Evolutionary conservation across 1,140 invertebrate species (phyloP), one percentile per base, ranked within the genome.

Genomic region (Rhagoletis zephyria): DNA sequence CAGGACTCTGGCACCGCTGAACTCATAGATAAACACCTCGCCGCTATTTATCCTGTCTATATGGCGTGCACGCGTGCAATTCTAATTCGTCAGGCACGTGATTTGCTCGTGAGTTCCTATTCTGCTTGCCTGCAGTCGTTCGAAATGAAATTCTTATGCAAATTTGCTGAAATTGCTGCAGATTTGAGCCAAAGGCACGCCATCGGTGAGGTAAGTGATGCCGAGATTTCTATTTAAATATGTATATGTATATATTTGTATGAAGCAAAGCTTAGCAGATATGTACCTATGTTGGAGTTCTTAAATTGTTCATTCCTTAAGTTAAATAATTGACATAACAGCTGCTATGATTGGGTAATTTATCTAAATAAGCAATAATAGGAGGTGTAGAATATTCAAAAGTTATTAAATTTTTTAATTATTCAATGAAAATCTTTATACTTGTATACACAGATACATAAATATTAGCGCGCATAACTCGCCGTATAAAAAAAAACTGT

Each of bases 31-130:
- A 94, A 92, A 88, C 94, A 95, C 92, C 94, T 96, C 88, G 95
- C 95, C 61, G 93, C 93, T 87, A 94, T 95, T 91, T 95, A 95
- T 92, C 92, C 93, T 88, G 93, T 94, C 89, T 95, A 94, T 89
- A 94, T 93, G 86, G 93, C 94, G 88, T 93, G 93, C 88, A 95
- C 95, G 81, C 93, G 95, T 91, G 94, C 95, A 90, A 94, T 95
- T 89, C 93, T 96, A 90, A 94, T 95, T 88, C 94, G 95, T 85
- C 95, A 96, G 93, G 95, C 95, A 70, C 94, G 95, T 88, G 95
- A 96, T 91, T 93, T 95, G 81, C 94, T 96, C 88, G 95, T 95
- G 51, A 95, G 94, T 90, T 94, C 94, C 89, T 96, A 95, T 93
- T 94, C 95, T 86, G 95, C 95, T 51, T 94, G 95, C 91, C 91